Conservation (phyloP, 2,888 invertebrate genomes). For the Melangyna quadrimaculata region DNA sequence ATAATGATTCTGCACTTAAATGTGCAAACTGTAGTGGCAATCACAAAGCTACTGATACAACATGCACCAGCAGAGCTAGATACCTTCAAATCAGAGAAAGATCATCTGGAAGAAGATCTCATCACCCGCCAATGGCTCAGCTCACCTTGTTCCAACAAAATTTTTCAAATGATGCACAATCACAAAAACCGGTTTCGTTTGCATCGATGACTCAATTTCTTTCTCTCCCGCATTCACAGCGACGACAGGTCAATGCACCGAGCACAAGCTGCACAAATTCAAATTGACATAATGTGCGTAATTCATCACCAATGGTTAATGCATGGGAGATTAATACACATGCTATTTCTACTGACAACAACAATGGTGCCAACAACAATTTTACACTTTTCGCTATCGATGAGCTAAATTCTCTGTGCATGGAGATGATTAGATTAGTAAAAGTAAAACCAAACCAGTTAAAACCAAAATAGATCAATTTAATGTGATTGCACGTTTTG, state of each 20-base stretch:
- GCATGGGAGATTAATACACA: not conserved
- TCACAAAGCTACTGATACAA: not conserved
- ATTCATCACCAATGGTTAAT: not conserved
- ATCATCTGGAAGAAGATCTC: not conserved
- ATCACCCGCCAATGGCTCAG: not conserved
- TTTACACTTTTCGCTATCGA: constrained; percentile 6
- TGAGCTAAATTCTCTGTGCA: not conserved
- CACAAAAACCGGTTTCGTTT: not conserved
- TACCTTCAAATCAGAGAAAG: not conserved
- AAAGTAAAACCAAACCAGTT: no score
- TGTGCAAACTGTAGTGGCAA: not conserved
- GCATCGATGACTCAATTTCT: not conserved
- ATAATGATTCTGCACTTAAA: not conserved
- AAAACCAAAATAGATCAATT: constrained; percentile 15
- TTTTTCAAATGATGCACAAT: not conserved
- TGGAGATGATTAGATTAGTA: constrained; percentile 12
- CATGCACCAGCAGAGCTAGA: not conserved
- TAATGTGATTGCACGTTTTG: no score
- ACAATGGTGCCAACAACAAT: no score
- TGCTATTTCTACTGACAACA: not conserved
- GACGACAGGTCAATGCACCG: not conserved
- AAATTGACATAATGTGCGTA: no score
- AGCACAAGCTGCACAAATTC: not conserved
- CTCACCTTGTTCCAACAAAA: not conserved
- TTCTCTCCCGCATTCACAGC: not conserved